phyloP scores from a whole-genome alignment of 2,797 vertebrate genomes.

The Pseudotriccus pelzelni region DNA sequence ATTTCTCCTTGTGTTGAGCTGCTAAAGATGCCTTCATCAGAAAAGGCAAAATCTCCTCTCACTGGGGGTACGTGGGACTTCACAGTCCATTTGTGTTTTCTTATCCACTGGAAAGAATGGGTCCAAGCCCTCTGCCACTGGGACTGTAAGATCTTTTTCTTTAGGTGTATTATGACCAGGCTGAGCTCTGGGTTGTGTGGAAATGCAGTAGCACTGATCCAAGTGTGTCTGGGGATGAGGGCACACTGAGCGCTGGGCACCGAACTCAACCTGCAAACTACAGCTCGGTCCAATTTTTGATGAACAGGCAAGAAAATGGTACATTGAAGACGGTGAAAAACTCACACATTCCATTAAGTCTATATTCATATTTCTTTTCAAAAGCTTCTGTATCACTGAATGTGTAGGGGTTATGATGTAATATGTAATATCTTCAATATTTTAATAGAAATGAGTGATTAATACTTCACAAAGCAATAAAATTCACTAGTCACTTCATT shows the following conservation, averaged over 20 bases:
- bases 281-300: not conserved
- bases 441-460: not conserved
- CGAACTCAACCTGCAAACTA: not conserved
- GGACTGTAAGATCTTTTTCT: not conserved
- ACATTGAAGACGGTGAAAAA: not conserved
- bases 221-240: fast-evolving
- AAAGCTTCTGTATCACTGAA: not conserved
- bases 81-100: not conserved
- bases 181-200: not conserved
- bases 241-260: not conserved
- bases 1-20: not conserved
- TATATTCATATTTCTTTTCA: not conserved
- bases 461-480: not conserved
- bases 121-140: not conserved
- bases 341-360: not conserved
- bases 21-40: not conserved
- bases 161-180: not conserved
- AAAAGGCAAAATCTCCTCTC: not conserved
- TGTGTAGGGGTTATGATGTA: not conserved
- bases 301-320: fast-evolving
- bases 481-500: not conserved
- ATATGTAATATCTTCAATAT: not conserved
- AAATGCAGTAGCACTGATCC: not conserved
- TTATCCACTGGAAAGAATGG: not conserved
- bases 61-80: not conserved